Conservation (phyloP, 2,113 vertebrate species). For the Maccullochella peelii region DNA sequence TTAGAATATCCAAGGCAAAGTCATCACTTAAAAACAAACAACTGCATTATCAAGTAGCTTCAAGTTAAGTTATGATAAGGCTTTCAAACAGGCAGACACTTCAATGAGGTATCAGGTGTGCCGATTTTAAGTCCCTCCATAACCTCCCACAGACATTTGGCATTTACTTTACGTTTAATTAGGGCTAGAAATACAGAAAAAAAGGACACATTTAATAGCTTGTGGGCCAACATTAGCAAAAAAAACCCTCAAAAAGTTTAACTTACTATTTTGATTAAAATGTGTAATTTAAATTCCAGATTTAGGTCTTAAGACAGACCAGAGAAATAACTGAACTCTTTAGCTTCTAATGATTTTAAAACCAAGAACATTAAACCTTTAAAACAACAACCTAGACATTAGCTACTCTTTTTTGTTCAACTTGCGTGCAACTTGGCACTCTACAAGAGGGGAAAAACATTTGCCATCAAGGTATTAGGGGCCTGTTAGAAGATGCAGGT, state of each 20-base stretch:
- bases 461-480: not conserved
- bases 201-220: slow-evolving; percentile 7
- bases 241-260: slow-evolving; percentile 1
- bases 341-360: not conserved
- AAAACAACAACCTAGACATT: slow-evolving; percentile 12
- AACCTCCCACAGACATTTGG: slow-evolving; percentile 37
- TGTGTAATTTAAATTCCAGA: not conserved
- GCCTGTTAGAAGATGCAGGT: not conserved
- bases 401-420: not conserved
- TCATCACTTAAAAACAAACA: slow-evolving; percentile 13
- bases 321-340: not conserved
- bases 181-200: slow-evolving; percentile 1
- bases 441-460: slow-evolving; percentile 3
- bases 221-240: slow-evolving; percentile 5
- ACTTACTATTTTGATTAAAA: not conserved
- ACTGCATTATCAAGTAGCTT: slow-evolving; percentile 35
- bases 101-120: slow-evolving; percentile 55
- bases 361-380: not conserved
- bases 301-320: not conserved
- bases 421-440: slow-evolving; percentile 23
- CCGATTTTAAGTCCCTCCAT: slow-evolving; percentile 24
- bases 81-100: slow-evolving; percentile 63
- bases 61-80: slow-evolving; percentile 62
- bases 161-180: slow-evolving; percentile 32
- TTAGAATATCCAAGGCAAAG: slow-evolving; percentile 46